phyloP scores from a whole-genome alignment of 2,888 invertebrate species.

The Therioaphis trifolii region DNA sequence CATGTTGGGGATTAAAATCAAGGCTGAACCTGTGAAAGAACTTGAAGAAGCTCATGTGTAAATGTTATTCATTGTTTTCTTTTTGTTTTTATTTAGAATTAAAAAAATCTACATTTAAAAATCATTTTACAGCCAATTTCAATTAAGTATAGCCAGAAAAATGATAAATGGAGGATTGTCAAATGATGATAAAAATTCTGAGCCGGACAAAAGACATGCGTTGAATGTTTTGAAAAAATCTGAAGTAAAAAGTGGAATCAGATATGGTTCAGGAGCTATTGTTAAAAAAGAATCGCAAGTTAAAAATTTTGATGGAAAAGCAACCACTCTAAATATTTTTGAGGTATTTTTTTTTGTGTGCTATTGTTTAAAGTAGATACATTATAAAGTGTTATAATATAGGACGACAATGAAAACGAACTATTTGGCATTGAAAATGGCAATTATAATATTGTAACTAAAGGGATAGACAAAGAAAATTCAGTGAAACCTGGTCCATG shows the following conservation, averaged over 20 bases:
- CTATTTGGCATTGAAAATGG: not conserved
- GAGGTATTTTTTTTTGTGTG: slow-evolving; percentile 17
- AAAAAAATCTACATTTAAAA: not conserved
- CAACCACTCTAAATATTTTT: slow-evolving; percentile 11
- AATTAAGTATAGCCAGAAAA: slow-evolving; percentile 77
- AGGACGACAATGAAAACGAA: slow-evolving; percentile 48
- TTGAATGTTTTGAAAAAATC: slow-evolving; percentile 72
- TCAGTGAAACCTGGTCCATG: slow-evolving; percentile 78
- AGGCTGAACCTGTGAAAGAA: slow-evolving; percentile 84
- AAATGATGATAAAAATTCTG: slow-evolving; percentile 72
- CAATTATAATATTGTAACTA: slow-evolving; percentile 23
- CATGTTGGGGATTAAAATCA: slow-evolving; percentile 79
- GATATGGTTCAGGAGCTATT: slow-evolving; percentile 70
- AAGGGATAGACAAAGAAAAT: slow-evolving; percentile 75
- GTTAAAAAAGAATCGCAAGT: slow-evolving; percentile 68
- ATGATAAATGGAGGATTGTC: slow-evolving; percentile 70
- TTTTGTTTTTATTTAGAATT: slow-evolving; percentile 67
- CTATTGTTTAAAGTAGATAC: not conserved
- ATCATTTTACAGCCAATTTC: slow-evolving; percentile 75
- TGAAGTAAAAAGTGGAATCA: slow-evolving; percentile 69
- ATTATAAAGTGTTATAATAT: not conserved
- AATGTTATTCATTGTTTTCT: slow-evolving; percentile 70
- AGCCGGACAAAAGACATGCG: slow-evolving; percentile 74
- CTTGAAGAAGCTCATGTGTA: slow-evolving; percentile 80
- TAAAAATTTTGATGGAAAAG: slow-evolving; percentile 10